phyloP scores from a whole-genome alignment of 2,113 vertebrate genomes.

The Myodes glareolus region DNA sequence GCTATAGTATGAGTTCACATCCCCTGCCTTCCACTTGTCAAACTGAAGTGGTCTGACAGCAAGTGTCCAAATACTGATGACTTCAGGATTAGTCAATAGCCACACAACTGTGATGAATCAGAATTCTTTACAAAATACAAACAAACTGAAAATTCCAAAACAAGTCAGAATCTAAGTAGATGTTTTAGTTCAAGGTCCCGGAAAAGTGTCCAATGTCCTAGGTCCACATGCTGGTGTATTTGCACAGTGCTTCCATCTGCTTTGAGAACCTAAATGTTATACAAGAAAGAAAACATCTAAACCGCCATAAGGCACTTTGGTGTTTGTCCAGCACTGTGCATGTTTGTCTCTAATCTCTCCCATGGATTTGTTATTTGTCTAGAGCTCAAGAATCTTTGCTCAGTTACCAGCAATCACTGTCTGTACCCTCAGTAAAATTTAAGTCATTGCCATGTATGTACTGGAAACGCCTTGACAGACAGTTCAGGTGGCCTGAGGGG shows the following conservation, averaged over 20 bases:
- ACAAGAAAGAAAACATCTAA: neutral
- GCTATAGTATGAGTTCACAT: neutral
- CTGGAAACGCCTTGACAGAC: neutral
- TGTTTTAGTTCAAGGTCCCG: neutral
- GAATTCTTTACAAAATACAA: neutral
- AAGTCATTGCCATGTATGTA: neutral
- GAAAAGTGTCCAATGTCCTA: neutral
- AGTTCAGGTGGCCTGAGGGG: neutral
- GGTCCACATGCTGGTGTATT: neutral
- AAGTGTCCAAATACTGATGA: neutral
- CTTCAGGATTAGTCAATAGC: neutral
- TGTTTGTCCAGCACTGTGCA: neutral
- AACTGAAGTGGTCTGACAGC: neutral
- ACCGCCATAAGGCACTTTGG: neutral
- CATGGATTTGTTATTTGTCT: conserved; percentile 20
- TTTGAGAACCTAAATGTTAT: neutral
- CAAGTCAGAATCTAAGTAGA: neutral
- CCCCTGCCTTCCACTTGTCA: neutral
- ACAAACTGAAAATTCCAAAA: neutral
- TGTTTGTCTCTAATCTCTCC: neutral
- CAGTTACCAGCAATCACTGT: neutral
- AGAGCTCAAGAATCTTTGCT: neutral
- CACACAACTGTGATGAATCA: neutral
- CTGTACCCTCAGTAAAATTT: neutral
- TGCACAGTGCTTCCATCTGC: neutral